Percentiles rank a stretch among this genome's conserved stretches.
These are phyloP conservation scores for Lepidurus packardi DNA, from an alignment of 1,140 invertebrate genomes.

Conservation along the genomic window DNA sequence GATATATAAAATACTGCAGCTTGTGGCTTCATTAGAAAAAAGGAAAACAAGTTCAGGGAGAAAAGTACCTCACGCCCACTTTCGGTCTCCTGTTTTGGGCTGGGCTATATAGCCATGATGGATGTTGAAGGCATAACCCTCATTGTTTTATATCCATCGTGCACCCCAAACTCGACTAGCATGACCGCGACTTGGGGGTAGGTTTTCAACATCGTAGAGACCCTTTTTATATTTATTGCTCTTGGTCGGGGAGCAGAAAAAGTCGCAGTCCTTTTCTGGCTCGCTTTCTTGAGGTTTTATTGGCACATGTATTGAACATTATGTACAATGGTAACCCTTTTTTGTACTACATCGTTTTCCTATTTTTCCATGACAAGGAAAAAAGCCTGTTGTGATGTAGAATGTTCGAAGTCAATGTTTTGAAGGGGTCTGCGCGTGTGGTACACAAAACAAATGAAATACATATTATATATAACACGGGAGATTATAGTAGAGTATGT, in stretches of 20 bases:
- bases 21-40: constrained; percentile 15
- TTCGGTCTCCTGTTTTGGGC: background rate
- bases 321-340: too few species aligned
- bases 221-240: background rate
- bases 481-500: background rate
- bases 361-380: too few species aligned
- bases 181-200: background rate
- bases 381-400: too few species aligned
- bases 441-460: background rate
- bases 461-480: background rate
- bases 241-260: background rate
- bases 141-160: background rate
- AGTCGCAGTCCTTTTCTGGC: background rate
- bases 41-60: constrained; percentile 9
- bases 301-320: too few species aligned
- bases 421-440: too few species aligned
- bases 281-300: too few species aligned
- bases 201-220: background rate
- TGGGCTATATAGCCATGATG: background rate
- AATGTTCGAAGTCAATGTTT: too few species aligned
- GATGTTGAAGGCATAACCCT: background rate
- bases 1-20: background rate
- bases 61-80: background rate
- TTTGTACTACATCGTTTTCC: too few species aligned
- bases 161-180: background rate